These are phyloP conservation scores for Sussaba pulchella DNA, from an alignment of 2,888 invertebrate genomes.

Conservation along the genomic window DNA sequence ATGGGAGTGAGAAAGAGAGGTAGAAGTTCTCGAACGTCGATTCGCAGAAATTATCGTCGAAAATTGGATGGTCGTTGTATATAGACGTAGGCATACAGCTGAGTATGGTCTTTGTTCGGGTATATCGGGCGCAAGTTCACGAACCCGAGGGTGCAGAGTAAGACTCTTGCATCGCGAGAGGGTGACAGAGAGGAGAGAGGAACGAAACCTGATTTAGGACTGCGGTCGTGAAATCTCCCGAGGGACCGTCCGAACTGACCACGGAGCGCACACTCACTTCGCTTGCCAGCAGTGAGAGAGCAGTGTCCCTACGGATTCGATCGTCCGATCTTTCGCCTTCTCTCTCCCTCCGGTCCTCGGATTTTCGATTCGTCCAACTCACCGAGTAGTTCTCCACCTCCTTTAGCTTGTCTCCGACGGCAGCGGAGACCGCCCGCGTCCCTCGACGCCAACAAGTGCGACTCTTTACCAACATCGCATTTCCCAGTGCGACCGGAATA, in stretches of 20 bases:
- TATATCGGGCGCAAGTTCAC: slow-evolving; percentile 65
- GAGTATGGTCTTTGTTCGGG: slow-evolving; percentile 68
- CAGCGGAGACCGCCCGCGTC: slow-evolving; percentile 73
- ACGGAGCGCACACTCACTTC: slow-evolving; percentile 79
- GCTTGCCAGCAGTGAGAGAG: slow-evolving; percentile 72
- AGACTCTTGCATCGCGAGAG: slow-evolving; percentile 49
- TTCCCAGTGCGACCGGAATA: slow-evolving; percentile 79
- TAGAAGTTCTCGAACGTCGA: slow-evolving; percentile 49
- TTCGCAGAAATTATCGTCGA: slow-evolving; percentile 47
- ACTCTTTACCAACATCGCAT: slow-evolving; percentile 82
- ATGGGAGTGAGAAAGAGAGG: slow-evolving; percentile 10
- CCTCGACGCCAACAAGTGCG: slow-evolving; percentile 82
- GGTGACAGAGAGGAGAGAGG: slow-evolving; percentile 76
- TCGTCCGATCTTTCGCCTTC: slow-evolving; percentile 71
- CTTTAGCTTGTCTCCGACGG: slow-evolving; percentile 71
- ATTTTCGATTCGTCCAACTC: slow-evolving; percentile 26
- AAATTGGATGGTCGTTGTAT: slow-evolving; percentile 29
- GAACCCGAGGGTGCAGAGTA: slow-evolving; percentile 63
- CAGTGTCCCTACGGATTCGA: slow-evolving; percentile 78
- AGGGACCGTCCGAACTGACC: slow-evolving; percentile 81
- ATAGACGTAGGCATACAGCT: not conserved
- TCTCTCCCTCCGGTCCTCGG: slow-evolving; percentile 37
- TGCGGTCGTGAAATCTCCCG: slow-evolving; percentile 82
- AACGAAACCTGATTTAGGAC: slow-evolving; percentile 84
- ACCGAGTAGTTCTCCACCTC: slow-evolving; percentile 50